A percentile compares a stretch with the other conserved stretches of the same genome.
Evolutionary conservation across 2,888 invertebrate species (phyloP).

Genomic region (Panopea generosa): DNA sequence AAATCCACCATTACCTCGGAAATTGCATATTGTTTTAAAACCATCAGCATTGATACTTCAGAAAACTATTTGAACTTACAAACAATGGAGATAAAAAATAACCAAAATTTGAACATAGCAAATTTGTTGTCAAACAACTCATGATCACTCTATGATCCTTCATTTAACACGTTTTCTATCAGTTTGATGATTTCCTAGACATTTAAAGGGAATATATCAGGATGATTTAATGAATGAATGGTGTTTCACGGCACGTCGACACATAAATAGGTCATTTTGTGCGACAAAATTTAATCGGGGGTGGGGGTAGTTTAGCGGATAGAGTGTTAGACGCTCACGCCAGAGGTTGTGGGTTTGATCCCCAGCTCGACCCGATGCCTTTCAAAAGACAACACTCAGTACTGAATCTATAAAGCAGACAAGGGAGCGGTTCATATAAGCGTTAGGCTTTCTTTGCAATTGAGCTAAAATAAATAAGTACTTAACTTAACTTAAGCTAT

Average conservation of each 20-base stretch:
- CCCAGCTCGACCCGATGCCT: too few species aligned
- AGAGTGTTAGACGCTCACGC: too few species aligned
- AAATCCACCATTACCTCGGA: conserved; percentile 3
- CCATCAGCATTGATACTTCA: conserved; percentile 1
- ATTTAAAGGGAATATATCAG: conserved; percentile 3
- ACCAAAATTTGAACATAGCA: conserved; percentile 1
- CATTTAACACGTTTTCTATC: conserved; percentile 2
- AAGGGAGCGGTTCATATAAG: too few species aligned
- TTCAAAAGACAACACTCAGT: too few species aligned
- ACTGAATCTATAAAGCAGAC: too few species aligned
- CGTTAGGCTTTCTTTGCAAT: too few species aligned
- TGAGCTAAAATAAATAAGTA: conserved; percentile 1
- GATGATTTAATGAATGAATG: background rate
- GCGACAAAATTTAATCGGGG: too few species aligned
- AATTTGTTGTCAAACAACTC: conserved; percentile 3
- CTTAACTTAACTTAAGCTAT: conserved; percentile 1
- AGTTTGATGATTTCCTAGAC: conserved; percentile 3
- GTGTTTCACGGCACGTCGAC: too few species aligned
- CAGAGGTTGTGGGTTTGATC: too few species aligned
- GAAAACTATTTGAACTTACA: conserved; percentile 3
- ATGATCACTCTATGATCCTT: conserved; percentile 2
- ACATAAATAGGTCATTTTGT: too few species aligned
- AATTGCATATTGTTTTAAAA: conserved; percentile 1
- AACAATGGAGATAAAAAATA: conserved; percentile 1
- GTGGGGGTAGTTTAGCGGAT: too few species aligned